These are phyloP conservation scores for Chouioia cunea DNA, from an alignment of 2,888 invertebrate species.

Conservation along the genomic window DNA sequence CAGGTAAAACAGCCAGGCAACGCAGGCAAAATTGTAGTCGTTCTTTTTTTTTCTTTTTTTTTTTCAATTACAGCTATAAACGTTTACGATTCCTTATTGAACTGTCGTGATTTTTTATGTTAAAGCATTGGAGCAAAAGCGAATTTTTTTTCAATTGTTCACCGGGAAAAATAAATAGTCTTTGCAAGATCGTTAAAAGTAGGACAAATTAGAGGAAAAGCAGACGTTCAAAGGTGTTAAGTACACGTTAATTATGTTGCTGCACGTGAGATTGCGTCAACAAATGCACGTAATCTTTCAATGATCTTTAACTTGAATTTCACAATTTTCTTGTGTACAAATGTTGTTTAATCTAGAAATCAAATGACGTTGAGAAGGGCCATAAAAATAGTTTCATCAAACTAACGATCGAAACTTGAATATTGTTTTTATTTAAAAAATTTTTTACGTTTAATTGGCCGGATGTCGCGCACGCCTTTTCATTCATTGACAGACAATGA, in stretches of 20 bases:
- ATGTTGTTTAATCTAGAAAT: no score
- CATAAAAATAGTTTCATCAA: neutral
- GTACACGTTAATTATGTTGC: slow-evolving; percentile 34
- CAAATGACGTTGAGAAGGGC: no score
- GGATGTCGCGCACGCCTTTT: neutral
- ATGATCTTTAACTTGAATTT: no score
- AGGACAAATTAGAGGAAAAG: slow-evolving; percentile 7
- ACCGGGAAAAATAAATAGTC: neutral
- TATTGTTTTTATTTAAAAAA: slow-evolving; percentile 7
- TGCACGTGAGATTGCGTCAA: neutral
- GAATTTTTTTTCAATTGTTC: neutral
- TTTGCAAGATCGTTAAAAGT: slow-evolving; percentile 12
- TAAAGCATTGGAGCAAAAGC: slow-evolving; percentile 32
- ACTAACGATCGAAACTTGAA: neutral
- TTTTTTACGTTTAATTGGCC: neutral
- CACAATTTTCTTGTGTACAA: no score
- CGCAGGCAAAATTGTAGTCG: slow-evolving; percentile 30
- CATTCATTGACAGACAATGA: neutral
- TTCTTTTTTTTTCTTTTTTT: slow-evolving; percentile 4
- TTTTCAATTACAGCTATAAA: neutral
- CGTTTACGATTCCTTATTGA: neutral
- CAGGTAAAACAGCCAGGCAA: slow-evolving; percentile 47
- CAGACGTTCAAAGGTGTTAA: slow-evolving; percentile 28
- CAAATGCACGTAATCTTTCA: no score
- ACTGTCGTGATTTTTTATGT: slow-evolving; percentile 2